Conservation (phyloP, 1,140 invertebrate species). For the Caerostris darwini region DNA sequence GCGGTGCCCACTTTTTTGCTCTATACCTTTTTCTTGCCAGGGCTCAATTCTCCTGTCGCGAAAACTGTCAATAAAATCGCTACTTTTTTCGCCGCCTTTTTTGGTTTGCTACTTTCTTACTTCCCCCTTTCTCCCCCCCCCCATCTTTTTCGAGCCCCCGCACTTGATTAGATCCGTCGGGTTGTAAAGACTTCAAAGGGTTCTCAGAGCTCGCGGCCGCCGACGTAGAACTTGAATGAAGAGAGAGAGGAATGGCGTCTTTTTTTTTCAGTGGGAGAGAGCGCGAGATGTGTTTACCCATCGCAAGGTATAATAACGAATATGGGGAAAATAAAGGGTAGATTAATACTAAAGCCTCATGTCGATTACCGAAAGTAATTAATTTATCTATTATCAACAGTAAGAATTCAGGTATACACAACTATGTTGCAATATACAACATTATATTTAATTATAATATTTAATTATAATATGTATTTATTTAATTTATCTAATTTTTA, state of each 20-base stretch:
- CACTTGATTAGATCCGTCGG: slow-evolving; percentile 50
- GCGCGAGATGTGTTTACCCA: not conserved
- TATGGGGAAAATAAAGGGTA: too few relatives aligned
- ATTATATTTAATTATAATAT: too few relatives aligned
- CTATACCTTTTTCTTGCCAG: too few relatives aligned
- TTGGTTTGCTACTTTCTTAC: not conserved
- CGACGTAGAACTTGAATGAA: slow-evolving; percentile 13
- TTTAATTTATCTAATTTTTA: too few relatives aligned
- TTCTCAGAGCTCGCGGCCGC: not conserved
- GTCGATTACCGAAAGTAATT: too few relatives aligned
- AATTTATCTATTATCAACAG: too few relatives aligned
- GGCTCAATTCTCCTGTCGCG: not conserved
- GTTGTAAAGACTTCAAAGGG: slow-evolving; percentile 41
- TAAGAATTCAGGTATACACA: too few relatives aligned
- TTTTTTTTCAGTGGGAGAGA: not conserved
- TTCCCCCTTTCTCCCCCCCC: not conserved
- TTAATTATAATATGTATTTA: too few relatives aligned
- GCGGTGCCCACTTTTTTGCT: slow-evolving; percentile 25
- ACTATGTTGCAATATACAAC: too few relatives aligned
- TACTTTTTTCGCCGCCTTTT: slow-evolving; percentile 8
- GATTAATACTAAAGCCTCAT: too few relatives aligned
- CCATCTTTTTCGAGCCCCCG: slow-evolving; percentile 13
- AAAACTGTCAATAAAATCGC: slow-evolving; percentile 64
- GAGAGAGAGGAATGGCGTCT: not conserved
- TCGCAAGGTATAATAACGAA: not conserved